phyloP scores from a whole-genome alignment of 2,888 invertebrate species.

The Adelphocoris suturalis region DNA sequence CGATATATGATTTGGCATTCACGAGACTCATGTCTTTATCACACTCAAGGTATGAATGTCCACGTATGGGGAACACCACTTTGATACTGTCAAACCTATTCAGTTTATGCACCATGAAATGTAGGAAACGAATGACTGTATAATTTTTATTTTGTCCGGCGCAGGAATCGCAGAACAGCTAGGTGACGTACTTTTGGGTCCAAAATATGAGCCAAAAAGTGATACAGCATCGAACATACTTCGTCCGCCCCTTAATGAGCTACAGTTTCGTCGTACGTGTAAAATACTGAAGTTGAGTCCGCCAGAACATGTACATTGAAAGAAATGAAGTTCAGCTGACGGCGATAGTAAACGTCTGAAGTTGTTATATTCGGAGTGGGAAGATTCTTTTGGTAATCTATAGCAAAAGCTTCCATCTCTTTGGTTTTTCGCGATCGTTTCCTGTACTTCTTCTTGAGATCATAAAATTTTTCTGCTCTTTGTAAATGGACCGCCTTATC shows the following conservation, averaged over 20 bases:
- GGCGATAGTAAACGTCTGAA: not conserved
- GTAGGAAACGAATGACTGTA: constrained; percentile 69
- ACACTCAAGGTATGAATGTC: constrained; percentile 72
- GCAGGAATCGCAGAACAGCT: constrained; percentile 71
- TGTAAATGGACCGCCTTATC: not conserved
- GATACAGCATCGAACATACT: too few relatives aligned
- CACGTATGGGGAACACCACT: constrained; percentile 69
- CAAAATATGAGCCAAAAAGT: constrained; percentile 63
- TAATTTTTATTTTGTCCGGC: constrained; percentile 73
- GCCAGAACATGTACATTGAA: constrained; percentile 71
- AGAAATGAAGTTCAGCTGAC: not conserved
- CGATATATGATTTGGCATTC: constrained; percentile 45
- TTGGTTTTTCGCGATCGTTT: not conserved
- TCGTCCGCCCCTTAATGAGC: constrained; percentile 69
- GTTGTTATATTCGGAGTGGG: not conserved
- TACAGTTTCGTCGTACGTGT: too few relatives aligned
- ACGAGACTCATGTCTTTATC: constrained; percentile 70
- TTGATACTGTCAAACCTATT: constrained; percentile 57
- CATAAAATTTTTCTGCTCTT: not conserved
- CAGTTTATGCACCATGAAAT: constrained; percentile 58
- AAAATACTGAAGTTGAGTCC: constrained; percentile 64
- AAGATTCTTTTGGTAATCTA: not conserved
- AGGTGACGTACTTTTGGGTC: constrained; percentile 43
- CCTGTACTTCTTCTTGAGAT: not conserved
- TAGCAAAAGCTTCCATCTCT: not conserved